A percentile compares a stretch with the other conserved stretches of the same genome.
Conservation (phyloP, 64 coral and sea anemone genomes). For the Exaiptasia diaphana region DNA sequence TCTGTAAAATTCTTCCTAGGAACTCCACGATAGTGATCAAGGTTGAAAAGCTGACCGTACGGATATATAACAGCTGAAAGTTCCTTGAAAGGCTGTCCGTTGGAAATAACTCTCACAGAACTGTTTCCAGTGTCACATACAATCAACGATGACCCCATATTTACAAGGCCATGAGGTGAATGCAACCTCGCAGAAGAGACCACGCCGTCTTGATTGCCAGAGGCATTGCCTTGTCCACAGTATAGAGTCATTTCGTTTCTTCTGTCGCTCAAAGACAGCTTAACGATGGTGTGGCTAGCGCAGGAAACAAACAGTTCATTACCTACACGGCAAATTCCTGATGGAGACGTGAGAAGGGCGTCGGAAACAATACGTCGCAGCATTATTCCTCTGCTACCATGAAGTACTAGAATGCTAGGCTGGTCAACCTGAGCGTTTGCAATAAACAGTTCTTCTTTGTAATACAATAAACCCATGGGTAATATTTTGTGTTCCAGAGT, state of each 20-base stretch:
- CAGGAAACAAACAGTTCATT: not conserved
- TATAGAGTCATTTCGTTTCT: constrained; percentile 7
- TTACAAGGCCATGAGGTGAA: constrained; percentile 30
- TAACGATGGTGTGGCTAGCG: constrained; percentile 30
- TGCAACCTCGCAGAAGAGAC: constrained; percentile 25
- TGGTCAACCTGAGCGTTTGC: constrained; percentile 17
- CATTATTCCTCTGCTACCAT: constrained; percentile 34
- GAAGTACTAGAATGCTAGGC: constrained; percentile 33
- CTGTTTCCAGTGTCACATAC: too few relatives aligned
- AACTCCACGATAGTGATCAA: too few relatives aligned
- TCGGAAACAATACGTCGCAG: constrained; percentile 31
- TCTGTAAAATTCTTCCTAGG: too few relatives aligned
- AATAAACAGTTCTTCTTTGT: constrained; percentile 34
- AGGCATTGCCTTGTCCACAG: constrained; percentile 33
- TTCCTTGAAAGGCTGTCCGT: too few relatives aligned
- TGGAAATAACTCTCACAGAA: too few relatives aligned
- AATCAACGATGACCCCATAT: constrained; percentile 15
- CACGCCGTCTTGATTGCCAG: constrained; percentile 31
- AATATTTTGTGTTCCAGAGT: not conserved
- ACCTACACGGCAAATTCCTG: not conserved
- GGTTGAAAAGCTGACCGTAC: too few relatives aligned
- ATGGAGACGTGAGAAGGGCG: constrained; percentile 14
- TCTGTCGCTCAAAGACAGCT: not conserved
- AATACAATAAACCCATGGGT: constrained; percentile 18
- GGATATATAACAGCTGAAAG: too few relatives aligned